Percentiles rank a stretch among this genome's conserved stretches.
Evolutionary conservation across 2,797 vertebrate genomes (phyloP).

Genomic region (Micrastur ruficollis): DNA sequence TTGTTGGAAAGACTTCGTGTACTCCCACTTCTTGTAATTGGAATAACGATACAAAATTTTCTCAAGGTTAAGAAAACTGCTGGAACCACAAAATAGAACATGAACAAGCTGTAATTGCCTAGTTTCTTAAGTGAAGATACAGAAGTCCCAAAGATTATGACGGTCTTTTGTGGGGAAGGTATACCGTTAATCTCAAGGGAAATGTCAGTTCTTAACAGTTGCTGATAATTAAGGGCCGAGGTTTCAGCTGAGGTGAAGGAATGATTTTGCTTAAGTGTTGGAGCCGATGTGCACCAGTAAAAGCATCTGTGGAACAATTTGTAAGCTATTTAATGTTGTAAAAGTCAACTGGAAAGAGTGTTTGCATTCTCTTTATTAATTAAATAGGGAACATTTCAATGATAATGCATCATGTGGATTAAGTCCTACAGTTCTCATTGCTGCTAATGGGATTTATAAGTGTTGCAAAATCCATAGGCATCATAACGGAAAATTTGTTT

Average conservation of each 20-base stretch:
- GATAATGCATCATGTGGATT: background rate
- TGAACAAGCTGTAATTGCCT: background rate
- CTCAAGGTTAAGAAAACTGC: slow-evolving; percentile 24
- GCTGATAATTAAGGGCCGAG: background rate
- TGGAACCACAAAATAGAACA: background rate
- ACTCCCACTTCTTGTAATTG: slow-evolving; percentile 34
- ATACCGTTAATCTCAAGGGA: background rate
- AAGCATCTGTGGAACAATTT: background rate
- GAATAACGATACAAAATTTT: background rate
- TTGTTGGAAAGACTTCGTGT: background rate
- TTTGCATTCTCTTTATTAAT: slow-evolving; percentile 9
- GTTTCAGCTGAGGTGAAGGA: background rate
- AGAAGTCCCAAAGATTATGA: background rate
- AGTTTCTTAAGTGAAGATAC: background rate
- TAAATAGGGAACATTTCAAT: background rate
- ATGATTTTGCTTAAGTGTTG: background rate
- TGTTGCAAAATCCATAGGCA: background rate
- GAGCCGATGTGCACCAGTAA: background rate
- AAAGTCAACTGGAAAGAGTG: background rate
- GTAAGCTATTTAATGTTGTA: background rate
- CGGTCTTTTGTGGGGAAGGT: background rate
- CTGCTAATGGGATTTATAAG: background rate
- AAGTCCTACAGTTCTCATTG: background rate
- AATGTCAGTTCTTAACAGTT: background rate
- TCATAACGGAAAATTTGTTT: background rate